Base-by-base conservation (phyloP, 2,888 invertebrate genomes). In the Cybosia mesomella region DNA sequence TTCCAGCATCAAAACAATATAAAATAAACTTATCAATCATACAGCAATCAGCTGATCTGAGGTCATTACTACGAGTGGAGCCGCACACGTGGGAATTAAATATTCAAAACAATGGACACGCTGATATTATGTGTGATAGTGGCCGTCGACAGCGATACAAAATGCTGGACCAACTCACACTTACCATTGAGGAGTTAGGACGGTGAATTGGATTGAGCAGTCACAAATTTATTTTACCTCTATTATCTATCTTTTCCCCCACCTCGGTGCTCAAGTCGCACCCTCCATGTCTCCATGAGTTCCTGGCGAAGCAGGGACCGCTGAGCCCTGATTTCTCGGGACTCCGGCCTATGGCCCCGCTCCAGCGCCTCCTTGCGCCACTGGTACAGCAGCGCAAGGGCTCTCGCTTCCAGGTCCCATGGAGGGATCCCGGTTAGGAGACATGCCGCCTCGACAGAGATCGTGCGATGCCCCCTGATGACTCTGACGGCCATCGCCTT, bases 21-120 rank as follows among this genome's bases (percentile, higher is more conserved):
- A 64, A 70, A 78, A 73, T 74, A 72, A 73, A 81, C 73, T 81
- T 81, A 80, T 80, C 75, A 77, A 80, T 80, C 82, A 75, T 60
- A 72, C 55, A 55, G 62, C 67, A 70, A 79, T 79, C 82, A 82
- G 73, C 71, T 78, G 75, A 76, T 77, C 80, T 75, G 73, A 87
- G 91, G 89, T 90, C 88, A 85, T 89, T 90, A 88, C 90, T 87
- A 89, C 89, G 75, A 80, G 77, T 80, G 58, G 70, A 80, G 78
- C 80, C 55, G 73, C 75, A 63, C 88, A 89, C 89, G 91, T 92
- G 92, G 87, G 92, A 92, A 86, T 80, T 81, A 78, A 80, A 77
- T 79, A 77, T 77, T 80, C 81, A 81, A 85, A 83, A 91, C 91
- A 91, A 89, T 89, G 84, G 85, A 67, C 77, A 73, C 73, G 77